These are phyloP conservation scores for Alcedo atthis DNA, from an alignment of 2,797 vertebrate species.

Conservation along the genomic window DNA sequence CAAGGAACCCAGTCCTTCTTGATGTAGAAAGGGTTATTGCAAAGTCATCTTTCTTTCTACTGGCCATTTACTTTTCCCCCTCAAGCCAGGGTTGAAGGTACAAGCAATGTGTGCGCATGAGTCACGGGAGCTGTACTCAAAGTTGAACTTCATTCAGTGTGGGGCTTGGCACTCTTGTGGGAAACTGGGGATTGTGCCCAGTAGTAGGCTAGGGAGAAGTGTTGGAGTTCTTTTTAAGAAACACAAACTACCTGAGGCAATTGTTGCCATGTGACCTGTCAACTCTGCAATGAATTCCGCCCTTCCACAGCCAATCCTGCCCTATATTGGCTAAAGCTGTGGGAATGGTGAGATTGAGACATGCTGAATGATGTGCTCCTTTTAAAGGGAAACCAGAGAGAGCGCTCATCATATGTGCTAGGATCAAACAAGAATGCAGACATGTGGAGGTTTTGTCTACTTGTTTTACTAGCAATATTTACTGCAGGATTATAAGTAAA, in stretches of 20 bases:
- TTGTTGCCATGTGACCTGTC: background rate
- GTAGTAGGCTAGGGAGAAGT: background rate
- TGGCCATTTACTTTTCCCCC: background rate
- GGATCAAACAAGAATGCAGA: background rate
- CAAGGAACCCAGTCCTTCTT: background rate
- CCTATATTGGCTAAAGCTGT: constrained; percentile 18
- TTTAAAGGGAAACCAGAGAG: constrained; percentile 13
- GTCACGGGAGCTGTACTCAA: background rate
- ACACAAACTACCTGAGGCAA: constrained; percentile 8
- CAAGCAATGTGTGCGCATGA: background rate
- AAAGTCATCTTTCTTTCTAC: constrained; percentile 25
- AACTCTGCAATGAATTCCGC: background rate
- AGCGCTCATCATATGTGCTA: background rate
- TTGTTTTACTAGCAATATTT: constrained; percentile 21
- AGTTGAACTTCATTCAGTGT: background rate
- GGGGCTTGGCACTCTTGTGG: background rate
- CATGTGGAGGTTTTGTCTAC: constrained; percentile 18
- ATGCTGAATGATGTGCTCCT: constrained; percentile 36
- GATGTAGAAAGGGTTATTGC: background rate
- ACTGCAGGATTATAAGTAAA: background rate
- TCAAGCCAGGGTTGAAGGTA: background rate
- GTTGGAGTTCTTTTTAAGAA: background rate
- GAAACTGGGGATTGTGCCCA: constrained; percentile 11
- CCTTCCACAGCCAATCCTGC: background rate
- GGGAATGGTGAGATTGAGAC: constrained; percentile 46